Base-by-base conservation (phyloP, 2,113 vertebrate genomes). In the Protomyctophum bolini region DNA sequence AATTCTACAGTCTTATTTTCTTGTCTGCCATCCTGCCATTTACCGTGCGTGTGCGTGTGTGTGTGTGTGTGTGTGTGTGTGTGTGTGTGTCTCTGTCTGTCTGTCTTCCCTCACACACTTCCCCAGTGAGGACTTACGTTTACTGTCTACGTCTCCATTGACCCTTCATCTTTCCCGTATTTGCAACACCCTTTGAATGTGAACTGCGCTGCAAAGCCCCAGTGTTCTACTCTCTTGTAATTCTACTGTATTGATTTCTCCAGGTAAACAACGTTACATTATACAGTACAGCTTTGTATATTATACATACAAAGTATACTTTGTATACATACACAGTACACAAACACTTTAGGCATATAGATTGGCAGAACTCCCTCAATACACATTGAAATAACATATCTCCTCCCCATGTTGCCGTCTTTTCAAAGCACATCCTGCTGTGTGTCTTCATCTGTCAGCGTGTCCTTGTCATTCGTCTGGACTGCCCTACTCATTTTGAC, bases 261-360 rank as follows among this genome's bases (percentile, higher is more conserved):
- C 85, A 88, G 82, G 82, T 83, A 82, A 45, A 86, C 83, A 73
- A 71, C 80, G 60, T 73, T 57, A 71, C 80, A 63, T 73, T 57
- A n/a, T 57, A 8, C 55, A 57, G 55, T 57, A 2, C 55, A 57
- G 55, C 7, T 7, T 8, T 41, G 33, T 86, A 73, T 58, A 3
- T 80, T 86, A 73, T 58, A 3, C 80, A 70, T 83, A 70, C 63
- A 75, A 55, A 81, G 82, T 88, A 73, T 82, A 83, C 82, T 81
- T 11, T 87, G 75, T 86, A 73, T 88, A 88, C 83, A 83, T 83
- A 80, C 78, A 72, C 68, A 77, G 83, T 69, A 68, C 83, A 79
- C 72, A 76, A 80, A 46, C 12, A 12, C 33, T 3, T 45, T 73
- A 84, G 72, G 49, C 10, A 10, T 72, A 64, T 76, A 82, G 75